phyloP scores from a whole-genome alignment of 2,797 vertebrate genomes.

The Parauchenoglanis punctatus region DNA sequence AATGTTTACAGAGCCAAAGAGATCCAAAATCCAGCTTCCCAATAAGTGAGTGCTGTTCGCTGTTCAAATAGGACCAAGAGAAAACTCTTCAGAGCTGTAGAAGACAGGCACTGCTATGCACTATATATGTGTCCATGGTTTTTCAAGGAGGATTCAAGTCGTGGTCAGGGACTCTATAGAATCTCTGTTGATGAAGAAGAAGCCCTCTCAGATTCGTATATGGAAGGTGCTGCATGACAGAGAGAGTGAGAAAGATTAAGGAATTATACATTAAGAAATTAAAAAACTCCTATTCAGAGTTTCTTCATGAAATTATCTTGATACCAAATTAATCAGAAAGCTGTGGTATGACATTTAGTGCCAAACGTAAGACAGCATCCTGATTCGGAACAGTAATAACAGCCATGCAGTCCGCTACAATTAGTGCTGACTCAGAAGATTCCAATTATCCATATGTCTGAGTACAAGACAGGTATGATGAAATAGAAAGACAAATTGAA shows the following conservation, averaged over 20 bases:
- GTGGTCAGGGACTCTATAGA: slow-evolving; percentile 34
- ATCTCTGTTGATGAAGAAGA: slow-evolving; percentile 35
- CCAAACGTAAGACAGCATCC: not conserved
- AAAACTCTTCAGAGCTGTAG: slow-evolving; percentile 39
- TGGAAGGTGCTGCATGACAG: slow-evolving; percentile 89
- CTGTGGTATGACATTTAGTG: not conserved
- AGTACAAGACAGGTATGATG: slow-evolving; percentile 22
- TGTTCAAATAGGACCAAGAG: slow-evolving; percentile 30
- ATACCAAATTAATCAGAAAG: not conserved
- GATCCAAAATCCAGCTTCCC: slow-evolving; percentile 48
- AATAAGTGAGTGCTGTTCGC: slow-evolving; percentile 3
- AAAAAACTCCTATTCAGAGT: not conserved
- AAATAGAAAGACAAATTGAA: slow-evolving; percentile 32
- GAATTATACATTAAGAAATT: not conserved
- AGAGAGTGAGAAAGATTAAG: slow-evolving; percentile 37
- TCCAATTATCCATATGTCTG: slow-evolving; percentile 41
- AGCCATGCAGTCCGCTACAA: not conserved
- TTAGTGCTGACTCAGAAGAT: slow-evolving; percentile 43
- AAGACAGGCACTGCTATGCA: slow-evolving; percentile 57
- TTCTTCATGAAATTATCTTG: not conserved
- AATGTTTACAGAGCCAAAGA: slow-evolving; percentile 40
- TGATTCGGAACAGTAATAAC: slow-evolving; percentile 26
- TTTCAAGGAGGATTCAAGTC: slow-evolving; percentile 30
- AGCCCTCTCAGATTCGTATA: slow-evolving; percentile 88
- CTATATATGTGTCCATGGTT: slow-evolving; percentile 51